phyloP scores from a whole-genome alignment of 2,888 invertebrate species.

The Hyposoter didymator region DNA sequence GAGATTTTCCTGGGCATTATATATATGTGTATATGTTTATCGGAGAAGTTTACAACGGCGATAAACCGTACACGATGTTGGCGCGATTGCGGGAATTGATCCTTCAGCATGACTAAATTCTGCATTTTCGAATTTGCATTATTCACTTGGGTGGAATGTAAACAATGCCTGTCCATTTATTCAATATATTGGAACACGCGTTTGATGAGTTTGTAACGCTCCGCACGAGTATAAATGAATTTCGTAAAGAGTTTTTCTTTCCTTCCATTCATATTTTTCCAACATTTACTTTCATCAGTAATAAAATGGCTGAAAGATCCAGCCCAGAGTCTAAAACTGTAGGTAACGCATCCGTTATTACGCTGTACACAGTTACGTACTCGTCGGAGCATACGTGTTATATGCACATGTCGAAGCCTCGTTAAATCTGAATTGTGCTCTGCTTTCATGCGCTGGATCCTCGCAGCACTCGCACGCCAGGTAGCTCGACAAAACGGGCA shows the following conservation, averaged over 20 bases:
- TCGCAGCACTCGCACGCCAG: constrained; percentile 20
- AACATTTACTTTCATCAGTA: not conserved
- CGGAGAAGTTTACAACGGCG: not conserved
- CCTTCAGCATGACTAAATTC: not conserved
- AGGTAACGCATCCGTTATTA: not conserved
- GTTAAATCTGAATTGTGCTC: constrained; percentile 71
- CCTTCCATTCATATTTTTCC: not conserved
- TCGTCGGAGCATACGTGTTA: not conserved
- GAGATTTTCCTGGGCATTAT: constrained; percentile 3
- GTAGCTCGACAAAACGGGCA: constrained; percentile 32
- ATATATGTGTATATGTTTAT: not conserved
- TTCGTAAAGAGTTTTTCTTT: not conserved
- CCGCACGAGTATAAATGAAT: not conserved
- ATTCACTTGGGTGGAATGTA: not conserved
- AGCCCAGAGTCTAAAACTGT: not conserved
- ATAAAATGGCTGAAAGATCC: not conserved
- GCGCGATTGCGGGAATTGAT: constrained; percentile 12
- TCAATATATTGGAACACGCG: not conserved
- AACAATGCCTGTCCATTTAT: not conserved
- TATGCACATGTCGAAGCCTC: constrained; percentile 58
- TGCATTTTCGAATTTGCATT: constrained; percentile 9
- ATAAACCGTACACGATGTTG: constrained; percentile 24
- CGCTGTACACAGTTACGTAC: not conserved
- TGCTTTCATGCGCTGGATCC: constrained; percentile 68
- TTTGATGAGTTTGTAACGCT: not conserved